Conservation (phyloP, 92 coral and sea anemone genomes). For the Parazoanthus atlanticus region DNA sequence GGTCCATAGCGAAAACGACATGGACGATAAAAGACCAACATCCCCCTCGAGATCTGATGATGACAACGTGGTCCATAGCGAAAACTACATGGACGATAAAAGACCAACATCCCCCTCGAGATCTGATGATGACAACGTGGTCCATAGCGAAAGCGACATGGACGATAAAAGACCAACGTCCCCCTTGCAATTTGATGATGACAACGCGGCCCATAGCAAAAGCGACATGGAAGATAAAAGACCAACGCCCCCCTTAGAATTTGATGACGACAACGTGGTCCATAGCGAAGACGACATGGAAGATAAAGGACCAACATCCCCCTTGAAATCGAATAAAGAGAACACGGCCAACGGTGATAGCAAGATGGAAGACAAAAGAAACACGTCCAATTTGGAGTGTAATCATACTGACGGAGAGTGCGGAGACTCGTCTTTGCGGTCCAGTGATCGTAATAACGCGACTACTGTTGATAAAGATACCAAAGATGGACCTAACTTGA, state of each 20-base stretch:
- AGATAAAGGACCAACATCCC: too few species aligned
- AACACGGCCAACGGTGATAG: too few species aligned
- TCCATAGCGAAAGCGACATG: not conserved
- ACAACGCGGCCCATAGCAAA: not conserved
- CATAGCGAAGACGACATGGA: not conserved
- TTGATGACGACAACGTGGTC: not conserved
- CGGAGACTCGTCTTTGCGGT: not conserved
- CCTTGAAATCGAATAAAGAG: too few species aligned
- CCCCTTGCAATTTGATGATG: too few species aligned
- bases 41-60: not conserved
- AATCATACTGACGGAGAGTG: too few species aligned
- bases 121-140: too few species aligned
- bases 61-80: constrained; percentile 4
- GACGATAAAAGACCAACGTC: too few species aligned
- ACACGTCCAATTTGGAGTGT: too few species aligned
- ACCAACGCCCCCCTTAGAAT: not conserved
- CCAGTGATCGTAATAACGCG: constrained; percentile 19
- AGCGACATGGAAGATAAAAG: not conserved
- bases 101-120: not conserved
- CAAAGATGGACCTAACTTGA: constrained; percentile 22
- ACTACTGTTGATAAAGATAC: constrained; percentile 22
- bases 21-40: constrained; percentile 4
- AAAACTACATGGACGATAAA: not conserved
- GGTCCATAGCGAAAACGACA: not conserved
- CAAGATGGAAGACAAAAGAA: too few species aligned